These are phyloP conservation scores for Xiphophorus hellerii DNA, from an alignment of 2,113 vertebrate species.

Conservation along the genomic window DNA sequence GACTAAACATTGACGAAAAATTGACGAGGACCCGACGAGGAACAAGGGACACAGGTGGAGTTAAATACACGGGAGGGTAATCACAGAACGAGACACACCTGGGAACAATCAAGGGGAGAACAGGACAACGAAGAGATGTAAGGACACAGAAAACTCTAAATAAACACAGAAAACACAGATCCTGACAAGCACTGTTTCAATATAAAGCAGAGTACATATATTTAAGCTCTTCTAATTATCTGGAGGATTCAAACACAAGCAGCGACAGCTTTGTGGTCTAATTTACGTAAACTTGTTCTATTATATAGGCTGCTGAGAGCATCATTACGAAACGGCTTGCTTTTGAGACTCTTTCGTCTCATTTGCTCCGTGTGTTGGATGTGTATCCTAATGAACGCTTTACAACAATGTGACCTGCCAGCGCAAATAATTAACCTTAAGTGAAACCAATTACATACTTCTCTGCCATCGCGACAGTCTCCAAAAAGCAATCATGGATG, in stretches of 20 bases:
- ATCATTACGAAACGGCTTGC: conserved; percentile 77
- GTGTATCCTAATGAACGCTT: conserved; percentile 82
- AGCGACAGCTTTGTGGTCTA: conserved; percentile 75
- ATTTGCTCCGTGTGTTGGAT: conserved; percentile 82
- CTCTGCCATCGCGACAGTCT: conserved; percentile 70
- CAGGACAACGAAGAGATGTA: too few relatives aligned
- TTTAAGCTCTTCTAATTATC: conserved; percentile 43
- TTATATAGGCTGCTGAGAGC: conserved; percentile 80
- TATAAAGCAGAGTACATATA: conserved; percentile 53
- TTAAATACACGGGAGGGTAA: too few relatives aligned
- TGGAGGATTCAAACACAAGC: conserved; percentile 70
- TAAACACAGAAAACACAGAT: too few relatives aligned
- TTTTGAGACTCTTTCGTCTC: conserved; percentile 72
- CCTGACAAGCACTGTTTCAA: conserved; percentile 42
- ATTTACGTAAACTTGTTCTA: conserved; percentile 83
- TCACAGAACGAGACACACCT: too few relatives aligned
- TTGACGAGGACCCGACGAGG: too few relatives aligned
- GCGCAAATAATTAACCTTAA: conserved; percentile 85
- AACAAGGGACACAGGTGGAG: too few relatives aligned
- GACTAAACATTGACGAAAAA: too few relatives aligned
- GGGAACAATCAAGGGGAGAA: too few relatives aligned
- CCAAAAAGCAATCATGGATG: conserved; percentile 76
- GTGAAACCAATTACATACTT: conserved; percentile 83
- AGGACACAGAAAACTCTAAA: too few relatives aligned
- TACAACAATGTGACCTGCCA: conserved; percentile 84